Conservation (phyloP, 1,140 invertebrate species). For the Leptinotarsa undecemlineata region DNA sequence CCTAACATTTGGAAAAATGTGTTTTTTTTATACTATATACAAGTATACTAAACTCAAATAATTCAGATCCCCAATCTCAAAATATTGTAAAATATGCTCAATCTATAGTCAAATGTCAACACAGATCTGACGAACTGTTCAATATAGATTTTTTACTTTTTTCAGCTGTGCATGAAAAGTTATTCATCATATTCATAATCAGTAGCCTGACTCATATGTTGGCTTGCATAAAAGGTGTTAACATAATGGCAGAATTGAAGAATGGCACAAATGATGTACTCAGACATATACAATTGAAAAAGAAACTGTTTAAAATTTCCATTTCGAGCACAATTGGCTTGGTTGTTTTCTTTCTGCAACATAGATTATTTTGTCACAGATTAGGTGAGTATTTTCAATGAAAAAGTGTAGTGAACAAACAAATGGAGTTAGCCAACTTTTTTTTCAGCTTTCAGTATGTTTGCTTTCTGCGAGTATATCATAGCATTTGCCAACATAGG, state of each 20-base stretch:
- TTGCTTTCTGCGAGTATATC: constrained; percentile 89
- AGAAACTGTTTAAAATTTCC: constrained; percentile 74
- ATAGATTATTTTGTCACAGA: constrained; percentile 84
- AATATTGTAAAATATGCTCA: too few species aligned
- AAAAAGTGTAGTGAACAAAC: background rate
- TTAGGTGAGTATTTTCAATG: constrained; percentile 67
- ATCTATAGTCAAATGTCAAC: too few species aligned
- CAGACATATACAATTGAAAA: constrained; percentile 66
- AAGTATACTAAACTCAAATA: too few species aligned
- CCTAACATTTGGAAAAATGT: too few species aligned
- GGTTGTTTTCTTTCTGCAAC: constrained; percentile 83
- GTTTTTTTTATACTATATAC: too few species aligned
- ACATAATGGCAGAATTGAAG: constrained; percentile 46
- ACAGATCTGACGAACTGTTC: too few species aligned
- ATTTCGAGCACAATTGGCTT: constrained; percentile 79
- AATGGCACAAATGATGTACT: constrained; percentile 47
- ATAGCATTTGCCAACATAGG: constrained; percentile 89
- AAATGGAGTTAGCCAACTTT: background rate
- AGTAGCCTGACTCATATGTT: constrained; percentile 85
- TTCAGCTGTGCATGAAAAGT: constrained; percentile 88
- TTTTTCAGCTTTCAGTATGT: constrained; percentile 86
- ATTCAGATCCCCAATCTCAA: too few species aligned
- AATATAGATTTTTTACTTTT: constrained; percentile 41
- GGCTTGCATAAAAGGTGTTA: constrained; percentile 62
- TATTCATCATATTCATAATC: constrained; percentile 91